Conservation (phyloP, 1,140 invertebrate species). For the Drosophila biarmipes region DNA sequence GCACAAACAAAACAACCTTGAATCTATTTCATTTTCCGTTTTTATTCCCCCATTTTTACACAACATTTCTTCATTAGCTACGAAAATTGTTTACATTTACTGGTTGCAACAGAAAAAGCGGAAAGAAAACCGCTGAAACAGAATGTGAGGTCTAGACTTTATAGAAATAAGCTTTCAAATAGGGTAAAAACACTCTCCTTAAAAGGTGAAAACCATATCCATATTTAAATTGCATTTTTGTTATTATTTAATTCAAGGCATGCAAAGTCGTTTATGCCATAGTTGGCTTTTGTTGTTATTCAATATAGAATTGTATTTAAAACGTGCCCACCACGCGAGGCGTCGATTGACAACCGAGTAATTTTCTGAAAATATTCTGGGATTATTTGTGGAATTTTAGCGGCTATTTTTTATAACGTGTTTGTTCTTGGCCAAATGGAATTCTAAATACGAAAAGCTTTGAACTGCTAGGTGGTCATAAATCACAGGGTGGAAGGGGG, state of each 20-base stretch:
- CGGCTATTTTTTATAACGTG: constrained; percentile 57
- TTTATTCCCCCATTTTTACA: constrained; percentile 26
- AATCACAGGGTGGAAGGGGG: constrained; percentile 13
- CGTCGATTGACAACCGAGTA: constrained; percentile 32
- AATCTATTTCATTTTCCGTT: constrained; percentile 28
- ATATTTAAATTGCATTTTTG: constrained; percentile 14
- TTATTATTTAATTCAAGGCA: constrained; percentile 20
- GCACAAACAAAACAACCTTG: constrained; percentile 35
- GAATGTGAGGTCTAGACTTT: constrained; percentile 9
- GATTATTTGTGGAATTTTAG: constrained; percentile 63
- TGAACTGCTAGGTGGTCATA: constrained; percentile 49
- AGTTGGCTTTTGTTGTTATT: constrained; percentile 1
- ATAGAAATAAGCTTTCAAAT: constrained; percentile 12
- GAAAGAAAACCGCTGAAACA: constrained; percentile 16
- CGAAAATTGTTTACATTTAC: constrained; percentile 35
- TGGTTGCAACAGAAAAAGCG: constrained; percentile 1
- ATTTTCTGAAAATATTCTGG: constrained; percentile 13
- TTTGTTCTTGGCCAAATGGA: constrained; percentile 36
- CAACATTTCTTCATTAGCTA: constrained; percentile 44
- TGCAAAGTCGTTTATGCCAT: constrained; percentile 25
- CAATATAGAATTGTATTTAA: constrained; percentile 23
- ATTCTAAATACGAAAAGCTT: constrained; percentile 52
- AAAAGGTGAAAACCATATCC: constrained; percentile 10
- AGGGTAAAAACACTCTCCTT: constrained; percentile 2
- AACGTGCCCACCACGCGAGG: constrained; percentile 72